Base-by-base conservation (phyloP, 53 echinoderm and acorn worm genomes). In the Paelopatides confundens region DNA sequence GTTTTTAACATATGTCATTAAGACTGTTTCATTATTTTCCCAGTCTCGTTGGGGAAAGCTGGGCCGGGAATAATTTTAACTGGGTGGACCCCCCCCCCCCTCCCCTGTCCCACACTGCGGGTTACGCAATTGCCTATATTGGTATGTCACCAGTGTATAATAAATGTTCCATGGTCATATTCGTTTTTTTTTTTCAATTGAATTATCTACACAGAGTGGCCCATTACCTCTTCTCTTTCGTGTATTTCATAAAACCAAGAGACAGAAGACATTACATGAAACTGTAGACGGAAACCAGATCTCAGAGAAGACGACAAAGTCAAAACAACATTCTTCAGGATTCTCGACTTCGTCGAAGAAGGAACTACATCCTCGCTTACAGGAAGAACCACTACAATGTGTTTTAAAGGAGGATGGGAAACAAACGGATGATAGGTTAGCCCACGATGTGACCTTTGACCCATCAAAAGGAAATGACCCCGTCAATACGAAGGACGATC, bases 211-310 rank as follows among this genome's bases (percentile, higher is more conserved):
- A 0, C 37, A 74, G 74, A 74, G 39, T 46, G 74, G 74, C 23
- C 74, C 74, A 4, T 13, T 74, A 40, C 74, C 74, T n/a, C 74
- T 74, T 5, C 21, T 74, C 13, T 74, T 74, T 74, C 74, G 74
- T 6, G 17, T 74, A n/a, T 74, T 74, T 18, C 74, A 46, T 24
- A 14, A 23, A 40, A 46, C 7, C 9, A 74, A 74, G 29, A 39
- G 40, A 21, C 74, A 74, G n/a, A 74, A 74, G 27, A 36, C 47
- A 32, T 43, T 12, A 10, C 43, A 43, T 43, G 43, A 43, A 12
- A 43, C 43, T 12, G 8, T 43, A n/a, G 58, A 58, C 58, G n/a
- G 21, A n/a, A 2, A 21, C 21, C 5, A 26, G 58, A 58, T 58
- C 10, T 48, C 48, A 48, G 48, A 48, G 48, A 14, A 48, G 58